Evolutionary conservation across 2,113 vertebrate species (phyloP), one percentile per base, ranked within the genome.

Genomic region (Panthera uncia): DNA sequence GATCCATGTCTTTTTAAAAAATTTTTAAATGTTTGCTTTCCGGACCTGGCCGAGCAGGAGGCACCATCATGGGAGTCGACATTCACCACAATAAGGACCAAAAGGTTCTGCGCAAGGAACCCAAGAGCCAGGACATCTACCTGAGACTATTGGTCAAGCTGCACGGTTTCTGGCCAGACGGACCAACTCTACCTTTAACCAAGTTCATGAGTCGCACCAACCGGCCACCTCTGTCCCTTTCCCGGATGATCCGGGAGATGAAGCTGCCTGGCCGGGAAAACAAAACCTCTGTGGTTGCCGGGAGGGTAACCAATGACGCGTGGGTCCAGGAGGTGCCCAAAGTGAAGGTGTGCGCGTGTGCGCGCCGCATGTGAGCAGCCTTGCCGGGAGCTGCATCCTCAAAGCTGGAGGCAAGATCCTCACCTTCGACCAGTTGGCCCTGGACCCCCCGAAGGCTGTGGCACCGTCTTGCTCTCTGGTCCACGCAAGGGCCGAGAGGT

Each of bases 401-500:
- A 99, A 99, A 97, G 97, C 99, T 7, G 99, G 99, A 2, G 99
- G 99, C 92, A 98, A 99, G 97, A 99, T 99, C 96, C 99, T 99
- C 98, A 99, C 99, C 91, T 99, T 99, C 66, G 99, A 99, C 98
- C 99, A 99, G 98, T 98, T 99, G 98, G 99, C 99, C n/a, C 96
- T 99, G 98, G 98, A 99, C 88, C 94, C 99, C 74, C 99, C 99
- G 61, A 99, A 99, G 98, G 99, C 97, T 98, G 99, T 5, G 99
- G 99, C 97, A 99, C 99, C 0, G 99, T 99, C 91, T 98, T 99
- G 96, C 98, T 99, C 82, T 99, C 99, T 52, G 99, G 99, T 96
- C 99, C 99, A 68, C 99, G 99, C 23, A 99, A 99, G n/a, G n/a
- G n/a, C n/a, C n/a, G n/a, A n/a, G n/a, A n/a, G 98, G 99, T 99